Base-by-base conservation (phyloP, 2,888 invertebrate species). In the Helicoverpa assulta region DNA sequence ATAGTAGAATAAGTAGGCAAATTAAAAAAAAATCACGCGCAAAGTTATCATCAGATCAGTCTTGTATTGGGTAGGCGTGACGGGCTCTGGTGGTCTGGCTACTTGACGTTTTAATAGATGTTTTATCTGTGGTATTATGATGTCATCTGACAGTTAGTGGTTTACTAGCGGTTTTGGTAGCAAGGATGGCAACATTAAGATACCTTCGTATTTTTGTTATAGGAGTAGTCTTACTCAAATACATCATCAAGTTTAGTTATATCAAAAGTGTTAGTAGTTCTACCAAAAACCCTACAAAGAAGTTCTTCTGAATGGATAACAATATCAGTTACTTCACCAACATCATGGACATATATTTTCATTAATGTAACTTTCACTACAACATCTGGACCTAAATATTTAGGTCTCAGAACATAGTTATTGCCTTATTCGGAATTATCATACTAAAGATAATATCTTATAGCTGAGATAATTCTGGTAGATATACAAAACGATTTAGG, bases 11-110 rank as follows among this genome's bases (percentile, higher is more conserved):
- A 78, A 76, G 67, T 82, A 76, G 81, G 72, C 70, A 51, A 82
- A 78, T 86, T 88, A 81, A 87, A 87, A 88, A 87, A 88, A 85
- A 82, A 84, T 75, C 73, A 73, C 88, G 83, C 85, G 81, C 83
- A 68, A 56, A 80, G 88, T 87, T 88, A 81, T 79, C 83, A 87
- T 87, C 85, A 76, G 86, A 87, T 86, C 85, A 83, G 81, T 82
- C 85, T 81, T 71, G 79, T 85, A 89, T 89, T 85, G 86, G 80
- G 79, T 77, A 85, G 88, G 88, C 88, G 88, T 85, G 84, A 81
- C 81, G 61, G 43, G 33, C 79, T 74, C 70, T 67, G 86, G 85
- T 85, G 86, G 86, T 87, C 87, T 78, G 72, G 57, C 76, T 73
- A 77, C 71, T 76, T 78, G 73, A 78, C 61, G 66, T 71, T 71